Evolutionary conservation across 2,888 invertebrate species (phyloP).

Genomic region (Trypoxylon attenuatum): DNA sequence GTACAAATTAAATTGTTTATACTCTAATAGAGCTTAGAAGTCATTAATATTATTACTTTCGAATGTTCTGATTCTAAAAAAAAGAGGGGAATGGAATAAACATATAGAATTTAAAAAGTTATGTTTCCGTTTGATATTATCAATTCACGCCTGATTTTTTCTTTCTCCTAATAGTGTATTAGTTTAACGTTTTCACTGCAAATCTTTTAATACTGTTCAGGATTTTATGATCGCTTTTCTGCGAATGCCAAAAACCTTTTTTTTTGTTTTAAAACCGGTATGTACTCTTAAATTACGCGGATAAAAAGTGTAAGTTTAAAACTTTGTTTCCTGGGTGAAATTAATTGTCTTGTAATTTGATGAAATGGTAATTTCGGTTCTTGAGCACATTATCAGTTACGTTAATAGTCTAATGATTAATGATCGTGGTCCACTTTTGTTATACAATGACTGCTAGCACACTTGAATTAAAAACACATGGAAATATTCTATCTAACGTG

Average conservation of each 20-base stretch:
- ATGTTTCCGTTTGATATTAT: too few species aligned
- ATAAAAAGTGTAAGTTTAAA: constrained; percentile 2
- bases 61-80: too few species aligned
- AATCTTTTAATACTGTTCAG: too few species aligned
- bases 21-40: too few species aligned
- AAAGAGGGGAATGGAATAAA: too few species aligned
- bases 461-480: constrained; percentile 33
- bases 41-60: too few species aligned
- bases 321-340: neutral
- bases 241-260: too few species aligned
- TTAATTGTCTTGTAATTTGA: constrained; percentile 13
- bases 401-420: constrained; percentile 44
- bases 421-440: constrained; percentile 54
- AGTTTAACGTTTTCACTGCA: too few species aligned
- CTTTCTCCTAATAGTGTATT: too few species aligned
- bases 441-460: constrained; percentile 47
- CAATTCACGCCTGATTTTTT: too few species aligned
- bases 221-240: too few species aligned
- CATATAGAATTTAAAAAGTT: too few species aligned
- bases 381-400: constrained; percentile 48
- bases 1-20: neutral
- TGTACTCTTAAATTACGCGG: neutral
- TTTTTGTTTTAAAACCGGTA: neutral
- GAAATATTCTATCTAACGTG: constrained; percentile 31
- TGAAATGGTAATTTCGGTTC: constrained; percentile 29